Conservation (phyloP, 2,888 invertebrate genomes). For the Anorthoa munda region DNA sequence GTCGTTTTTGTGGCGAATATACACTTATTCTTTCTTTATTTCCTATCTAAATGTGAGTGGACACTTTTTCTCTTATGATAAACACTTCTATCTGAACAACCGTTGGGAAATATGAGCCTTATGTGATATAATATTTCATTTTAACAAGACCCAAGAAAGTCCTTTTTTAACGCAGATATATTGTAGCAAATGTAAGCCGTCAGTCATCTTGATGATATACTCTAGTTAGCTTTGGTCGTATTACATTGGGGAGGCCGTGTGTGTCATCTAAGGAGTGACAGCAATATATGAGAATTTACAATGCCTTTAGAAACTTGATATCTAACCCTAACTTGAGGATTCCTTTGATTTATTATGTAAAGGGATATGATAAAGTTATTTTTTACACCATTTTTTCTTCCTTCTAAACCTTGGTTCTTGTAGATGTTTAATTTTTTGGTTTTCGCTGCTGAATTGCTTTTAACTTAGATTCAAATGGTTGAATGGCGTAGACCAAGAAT, state of each 20-base stretch:
- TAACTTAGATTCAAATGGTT: too few relatives aligned
- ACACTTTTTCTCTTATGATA: too few relatives aligned
- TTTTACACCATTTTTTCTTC: background rate
- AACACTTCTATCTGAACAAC: too few relatives aligned
- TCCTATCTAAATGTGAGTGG: too few relatives aligned
- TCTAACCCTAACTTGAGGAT: background rate
- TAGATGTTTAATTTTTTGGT: too few relatives aligned
- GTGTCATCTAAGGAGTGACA: conserved; percentile 1
- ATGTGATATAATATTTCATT: too few relatives aligned
- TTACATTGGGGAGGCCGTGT: background rate
- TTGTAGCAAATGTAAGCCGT: conserved; percentile 8
- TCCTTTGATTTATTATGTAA: conserved; percentile 9
- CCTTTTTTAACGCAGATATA: background rate
- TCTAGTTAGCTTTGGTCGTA: background rate
- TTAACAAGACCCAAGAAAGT: background rate
- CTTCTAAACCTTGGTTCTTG: background rate
- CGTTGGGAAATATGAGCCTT: too few relatives aligned
- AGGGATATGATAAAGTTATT: background rate
- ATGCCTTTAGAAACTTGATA: conserved; percentile 21
- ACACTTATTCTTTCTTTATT: too few relatives aligned
- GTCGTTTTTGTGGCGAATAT: too few relatives aligned
- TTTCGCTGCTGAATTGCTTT: too few relatives aligned
- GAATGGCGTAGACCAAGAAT: too few relatives aligned
- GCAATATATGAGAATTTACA: background rate
- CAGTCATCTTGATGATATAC: background rate